Conservation (phyloP, 2,888 invertebrate genomes). For the Argyresthia goedartella region DNA sequence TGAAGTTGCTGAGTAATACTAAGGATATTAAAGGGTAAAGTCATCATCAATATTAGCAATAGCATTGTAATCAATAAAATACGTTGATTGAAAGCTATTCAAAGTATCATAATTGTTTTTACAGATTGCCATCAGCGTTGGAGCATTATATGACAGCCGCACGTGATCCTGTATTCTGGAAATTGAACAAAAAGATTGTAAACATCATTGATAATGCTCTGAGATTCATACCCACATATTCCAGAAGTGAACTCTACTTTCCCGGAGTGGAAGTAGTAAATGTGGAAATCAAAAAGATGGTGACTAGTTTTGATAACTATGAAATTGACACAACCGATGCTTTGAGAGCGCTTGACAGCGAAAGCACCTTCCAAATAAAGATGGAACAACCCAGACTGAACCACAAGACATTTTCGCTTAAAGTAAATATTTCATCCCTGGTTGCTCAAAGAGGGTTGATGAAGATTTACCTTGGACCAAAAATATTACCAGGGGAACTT, state of each 20-base stretch:
- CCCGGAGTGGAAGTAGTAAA: slow-evolving; percentile 74
- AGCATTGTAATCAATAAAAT: too few species aligned
- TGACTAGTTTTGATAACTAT: slow-evolving; percentile 76
- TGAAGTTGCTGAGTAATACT: slow-evolving; percentile 28
- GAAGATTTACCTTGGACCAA: slow-evolving; percentile 79
- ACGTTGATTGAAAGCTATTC: too few species aligned
- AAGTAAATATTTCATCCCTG: slow-evolving; percentile 73
- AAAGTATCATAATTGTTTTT: slow-evolving; percentile 16
- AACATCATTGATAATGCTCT: slow-evolving; percentile 70
- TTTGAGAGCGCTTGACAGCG: slow-evolving; percentile 36
- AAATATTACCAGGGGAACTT: slow-evolving; percentile 71
- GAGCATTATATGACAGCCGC: slow-evolving; percentile 71
- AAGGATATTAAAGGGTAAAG: slow-evolving; percentile 6
- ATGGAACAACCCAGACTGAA: slow-evolving; percentile 75
- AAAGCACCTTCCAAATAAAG: slow-evolving; percentile 46
- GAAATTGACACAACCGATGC: slow-evolving; percentile 75
- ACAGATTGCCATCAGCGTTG: slow-evolving; percentile 40
- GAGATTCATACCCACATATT: slow-evolving; percentile 66
- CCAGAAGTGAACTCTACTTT: slow-evolving; percentile 69
- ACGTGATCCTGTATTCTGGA: slow-evolving; percentile 80
- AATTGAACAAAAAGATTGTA: slow-evolving; percentile 73
- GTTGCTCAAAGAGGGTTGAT: slow-evolving; percentile 71
- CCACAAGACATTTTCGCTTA: slow-evolving; percentile 78
- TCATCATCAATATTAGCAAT: too few species aligned
- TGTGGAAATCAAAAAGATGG: slow-evolving; percentile 73